Conservation (phyloP, 2,888 invertebrate genomes). For the Athalia circularis region DNA sequence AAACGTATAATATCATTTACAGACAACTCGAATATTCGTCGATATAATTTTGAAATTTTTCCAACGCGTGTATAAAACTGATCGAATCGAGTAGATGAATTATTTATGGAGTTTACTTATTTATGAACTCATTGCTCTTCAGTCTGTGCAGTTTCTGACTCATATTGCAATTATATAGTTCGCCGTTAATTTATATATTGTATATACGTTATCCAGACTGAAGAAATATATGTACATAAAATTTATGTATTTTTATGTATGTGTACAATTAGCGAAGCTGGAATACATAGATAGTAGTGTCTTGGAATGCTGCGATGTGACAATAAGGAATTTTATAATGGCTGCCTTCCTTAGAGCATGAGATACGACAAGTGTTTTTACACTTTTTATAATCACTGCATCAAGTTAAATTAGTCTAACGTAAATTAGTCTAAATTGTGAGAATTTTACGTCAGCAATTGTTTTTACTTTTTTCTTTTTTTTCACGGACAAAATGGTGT, state of each 20-base stretch:
- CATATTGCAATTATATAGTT: conserved; percentile 6
- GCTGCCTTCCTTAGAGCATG: neutral
- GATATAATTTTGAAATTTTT: neutral
- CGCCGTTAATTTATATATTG: conserved; percentile 15
- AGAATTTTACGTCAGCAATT: too few relatives aligned
- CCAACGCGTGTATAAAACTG: too few relatives aligned
- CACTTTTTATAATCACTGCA: neutral
- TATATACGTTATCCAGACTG: neutral
- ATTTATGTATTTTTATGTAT: neutral
- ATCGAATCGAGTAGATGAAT: conserved; percentile 5
- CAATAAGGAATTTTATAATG: conserved; percentile 24
- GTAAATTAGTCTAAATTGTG: neutral
- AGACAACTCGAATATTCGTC: neutral
- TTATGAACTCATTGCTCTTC: conserved; percentile 2
- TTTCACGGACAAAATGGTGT: too few relatives aligned
- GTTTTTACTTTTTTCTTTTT: too few relatives aligned
- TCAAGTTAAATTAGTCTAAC: neutral
- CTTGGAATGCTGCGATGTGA: conserved; percentile 29
- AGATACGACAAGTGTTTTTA: neutral
- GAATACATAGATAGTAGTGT: conserved; percentile 5
- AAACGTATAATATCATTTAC: too few relatives aligned
- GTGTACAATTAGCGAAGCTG: neutral
- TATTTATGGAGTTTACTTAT: conserved; percentile 20
- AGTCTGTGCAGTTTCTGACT: neutral
- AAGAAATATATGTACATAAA: conserved; percentile 12